Base-by-base conservation (phyloP, 1,140 invertebrate genomes). In the Ooceraea biroi region DNA sequence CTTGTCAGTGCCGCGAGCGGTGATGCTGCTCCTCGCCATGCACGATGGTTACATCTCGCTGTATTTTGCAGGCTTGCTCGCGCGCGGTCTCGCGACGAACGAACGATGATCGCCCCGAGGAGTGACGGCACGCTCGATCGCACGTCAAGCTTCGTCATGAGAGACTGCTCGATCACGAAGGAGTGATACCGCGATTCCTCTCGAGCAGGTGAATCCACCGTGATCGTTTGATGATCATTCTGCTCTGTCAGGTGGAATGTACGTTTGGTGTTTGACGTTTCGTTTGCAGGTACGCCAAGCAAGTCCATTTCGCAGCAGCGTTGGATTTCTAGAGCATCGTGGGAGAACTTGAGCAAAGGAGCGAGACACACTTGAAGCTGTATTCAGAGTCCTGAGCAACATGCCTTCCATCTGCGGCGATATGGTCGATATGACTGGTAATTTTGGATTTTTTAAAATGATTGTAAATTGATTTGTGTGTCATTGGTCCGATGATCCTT, bases 381-480 rank as follows among this genome's bases (percentile, higher is more conserved):
- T 36, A 36, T 36, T 36, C 36, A 36, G 50, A 76, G 12, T 44
- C 22, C 48, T n/a, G 11, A 44, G 44, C 85, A 92, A 91, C 68
- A 94, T 94, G 93, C 93, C 90, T 85, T 94, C 93, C 48, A 90
- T 88, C 60, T 93, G 92, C 80, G 92, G 92, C 10, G 93, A 94
- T 82, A 72, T 87, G 46, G 78, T 88, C 41, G 93, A 94, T 58
- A 80, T 85, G 27, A 50, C 91, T 85, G 92, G 93, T 94, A 90
- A 77, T 74, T 82, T 52, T 50, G 55, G 44, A 25, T 11, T 41
- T 76, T 50, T 52, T 55, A 72, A 14, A 22, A 36, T 22, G 44
- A 61, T 86, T 71, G n/a, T n/a, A n/a, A n/a, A n/a, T n/a, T n/a
- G n/a, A n/a, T n/a, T n/a, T n/a, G n/a, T n/a, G n/a, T n/a, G 12